phyloP scores from a whole-genome alignment of 2,888 invertebrate genomes.

The Sphecodes monilicornis region DNA sequence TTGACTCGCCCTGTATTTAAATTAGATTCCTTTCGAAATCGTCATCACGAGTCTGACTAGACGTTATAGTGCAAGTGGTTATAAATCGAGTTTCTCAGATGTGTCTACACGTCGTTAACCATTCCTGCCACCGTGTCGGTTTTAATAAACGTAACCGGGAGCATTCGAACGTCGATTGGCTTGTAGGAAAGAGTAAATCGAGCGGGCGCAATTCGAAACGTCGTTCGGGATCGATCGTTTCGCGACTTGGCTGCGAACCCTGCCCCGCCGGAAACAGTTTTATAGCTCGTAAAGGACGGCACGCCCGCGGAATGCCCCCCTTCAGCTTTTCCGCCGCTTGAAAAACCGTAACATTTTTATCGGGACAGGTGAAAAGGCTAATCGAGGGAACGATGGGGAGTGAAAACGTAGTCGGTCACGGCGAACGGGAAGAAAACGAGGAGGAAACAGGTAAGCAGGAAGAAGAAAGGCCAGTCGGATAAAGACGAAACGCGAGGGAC shows the following conservation, averaged over 20 bases:
- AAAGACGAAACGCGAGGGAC: slow-evolving; percentile 30
- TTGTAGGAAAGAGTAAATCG: background rate
- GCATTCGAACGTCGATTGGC: background rate
- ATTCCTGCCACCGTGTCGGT: background rate
- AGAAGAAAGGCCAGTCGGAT: slow-evolving; percentile 2
- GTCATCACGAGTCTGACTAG: background rate
- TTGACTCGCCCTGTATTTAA: no score
- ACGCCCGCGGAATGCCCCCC: slow-evolving; percentile 1
- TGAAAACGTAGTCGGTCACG: background rate
- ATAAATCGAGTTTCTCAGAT: background rate
- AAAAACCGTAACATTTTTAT: slow-evolving; percentile 56
- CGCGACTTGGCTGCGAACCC: slow-evolving; percentile 38
- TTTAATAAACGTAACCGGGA: slow-evolving; percentile 12
- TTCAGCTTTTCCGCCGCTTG: slow-evolving; percentile 26
- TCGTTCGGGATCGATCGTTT: slow-evolving; percentile 42
- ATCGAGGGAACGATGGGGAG: slow-evolving; percentile 31
- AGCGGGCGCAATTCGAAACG: slow-evolving; percentile 40
- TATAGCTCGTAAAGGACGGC: slow-evolving; percentile 50
- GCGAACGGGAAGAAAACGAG: background rate
- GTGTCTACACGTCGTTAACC: slow-evolving; percentile 4
- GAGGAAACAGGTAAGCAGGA: background rate
- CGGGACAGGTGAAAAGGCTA: slow-evolving; percentile 46
- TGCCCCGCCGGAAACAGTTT: slow-evolving; percentile 42
- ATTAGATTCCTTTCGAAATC: no score
- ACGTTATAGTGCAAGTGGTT: background rate